A percentile compares a stretch with the other conserved stretches of the same genome.
phyloP scores from a whole-genome alignment of 2,113 vertebrate species.

The Ciconia stormi region DNA sequence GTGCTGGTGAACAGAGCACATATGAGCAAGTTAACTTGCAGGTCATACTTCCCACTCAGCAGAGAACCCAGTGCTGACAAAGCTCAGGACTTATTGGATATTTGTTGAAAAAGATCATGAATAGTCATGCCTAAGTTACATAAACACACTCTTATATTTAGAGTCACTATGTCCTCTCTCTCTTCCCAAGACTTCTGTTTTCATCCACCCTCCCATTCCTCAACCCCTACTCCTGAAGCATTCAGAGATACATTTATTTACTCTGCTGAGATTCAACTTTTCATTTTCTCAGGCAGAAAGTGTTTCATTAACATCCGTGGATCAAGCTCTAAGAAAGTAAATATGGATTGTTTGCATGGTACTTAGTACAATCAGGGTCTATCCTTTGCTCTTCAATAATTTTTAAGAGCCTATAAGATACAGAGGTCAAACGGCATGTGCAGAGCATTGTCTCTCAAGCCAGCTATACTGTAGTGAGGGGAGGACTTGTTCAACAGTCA shows the following conservation, averaged over 20 bases:
- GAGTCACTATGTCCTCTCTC: not conserved
- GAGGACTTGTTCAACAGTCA: not conserved
- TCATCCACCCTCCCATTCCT: not conserved
- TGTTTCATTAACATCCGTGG: not conserved
- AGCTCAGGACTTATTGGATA: not conserved
- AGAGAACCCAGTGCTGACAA: not conserved
- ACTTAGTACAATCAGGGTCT: not conserved
- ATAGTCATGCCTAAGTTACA: not conserved
- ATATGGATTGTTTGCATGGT: not conserved
- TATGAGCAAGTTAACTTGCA: not conserved
- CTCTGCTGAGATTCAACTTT: not conserved
- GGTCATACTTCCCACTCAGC: not conserved
- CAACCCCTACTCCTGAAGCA: not conserved
- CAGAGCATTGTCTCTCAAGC: not conserved
- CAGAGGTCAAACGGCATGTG: not conserved
- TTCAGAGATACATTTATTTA: not conserved
- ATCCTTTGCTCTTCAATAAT: not conserved
- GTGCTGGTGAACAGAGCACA: not conserved
- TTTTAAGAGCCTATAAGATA: not conserved
- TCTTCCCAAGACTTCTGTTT: not conserved
- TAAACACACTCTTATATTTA: not conserved
- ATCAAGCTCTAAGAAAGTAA: not conserved
- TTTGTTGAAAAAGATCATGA: not conserved
- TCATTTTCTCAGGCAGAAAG: not conserved
- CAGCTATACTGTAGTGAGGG: not conserved